A percentile compares a stretch with the other conserved stretches of the same genome.
Conservation (phyloP, 2,888 invertebrate genomes). For the Heliconius aoede region DNA sequence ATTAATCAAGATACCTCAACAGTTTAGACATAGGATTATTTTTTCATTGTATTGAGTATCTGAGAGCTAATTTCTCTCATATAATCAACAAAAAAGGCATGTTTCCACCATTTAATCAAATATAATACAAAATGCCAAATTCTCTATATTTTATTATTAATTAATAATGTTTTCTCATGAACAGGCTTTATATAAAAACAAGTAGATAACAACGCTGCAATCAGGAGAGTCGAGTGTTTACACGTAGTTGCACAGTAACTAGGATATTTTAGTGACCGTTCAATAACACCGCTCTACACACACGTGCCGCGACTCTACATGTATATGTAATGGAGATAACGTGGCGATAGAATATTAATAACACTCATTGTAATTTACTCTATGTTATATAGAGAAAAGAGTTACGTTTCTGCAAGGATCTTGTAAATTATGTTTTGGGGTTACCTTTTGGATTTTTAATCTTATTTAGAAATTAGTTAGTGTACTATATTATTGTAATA, state of each 20-base stretch:
- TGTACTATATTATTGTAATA: no score
- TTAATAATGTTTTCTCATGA: conserved; percentile 8
- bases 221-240: conserved; percentile 23
- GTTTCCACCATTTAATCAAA: neutral
- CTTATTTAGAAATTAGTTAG: no score
- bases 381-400: neutral
- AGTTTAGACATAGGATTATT: no score
- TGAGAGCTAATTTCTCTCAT: neutral
- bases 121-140: neutral
- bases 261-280: conserved; percentile 26
- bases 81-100: neutral
- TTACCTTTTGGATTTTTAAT: no score
- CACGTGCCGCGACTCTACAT: conserved; percentile 18
- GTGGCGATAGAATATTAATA: conserved; percentile 12
- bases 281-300: conserved; percentile 23
- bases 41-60: neutral
- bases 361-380: conserved; percentile 7
- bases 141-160: neutral
- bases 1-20: no score
- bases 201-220: conserved; percentile 19
- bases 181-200: neutral
- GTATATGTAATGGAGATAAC: conserved; percentile 12
- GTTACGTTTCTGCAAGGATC: neutral
- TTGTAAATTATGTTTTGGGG: neutral
- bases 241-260: conserved; percentile 14